Evolutionary conservation across 2,113 vertebrate species (phyloP).

Genomic region (Haemorhous mexicanus): DNA sequence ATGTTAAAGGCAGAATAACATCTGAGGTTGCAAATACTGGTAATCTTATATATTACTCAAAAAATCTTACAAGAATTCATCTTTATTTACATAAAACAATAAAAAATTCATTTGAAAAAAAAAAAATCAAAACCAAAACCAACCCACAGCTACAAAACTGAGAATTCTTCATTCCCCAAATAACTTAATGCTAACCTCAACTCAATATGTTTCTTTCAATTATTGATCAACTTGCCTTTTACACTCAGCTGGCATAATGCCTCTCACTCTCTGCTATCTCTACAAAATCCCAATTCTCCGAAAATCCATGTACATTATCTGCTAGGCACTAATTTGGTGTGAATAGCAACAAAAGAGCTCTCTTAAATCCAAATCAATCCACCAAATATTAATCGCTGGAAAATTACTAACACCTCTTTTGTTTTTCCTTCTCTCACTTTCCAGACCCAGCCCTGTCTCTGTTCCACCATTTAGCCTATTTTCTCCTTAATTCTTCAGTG

Average conservation of each 20-base stretch:
- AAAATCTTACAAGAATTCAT: background rate
- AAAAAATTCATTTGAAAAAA: background rate
- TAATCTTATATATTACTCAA: background rate
- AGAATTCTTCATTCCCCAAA: background rate
- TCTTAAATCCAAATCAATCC: background rate
- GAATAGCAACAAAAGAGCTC: background rate
- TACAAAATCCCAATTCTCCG: background rate
- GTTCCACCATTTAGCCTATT: background rate
- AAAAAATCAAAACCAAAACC: too few species aligned
- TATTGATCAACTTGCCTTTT: background rate
- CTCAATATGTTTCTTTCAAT: slow-evolving; percentile 8
- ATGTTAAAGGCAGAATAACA: background rate
- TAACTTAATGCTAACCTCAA: background rate
- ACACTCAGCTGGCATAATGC: background rate
- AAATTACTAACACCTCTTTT: background rate
- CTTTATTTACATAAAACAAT: background rate
- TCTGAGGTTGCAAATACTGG: background rate
- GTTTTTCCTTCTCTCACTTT: background rate
- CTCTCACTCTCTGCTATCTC: background rate
- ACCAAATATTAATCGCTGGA: background rate
- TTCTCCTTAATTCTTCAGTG: background rate
- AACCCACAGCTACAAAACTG: background rate
- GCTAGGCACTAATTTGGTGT: background rate
- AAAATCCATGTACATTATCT: background rate
- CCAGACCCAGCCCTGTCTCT: background rate